A percentile compares a stretch with the other conserved stretches of the same genome.
Evolutionary conservation across 2,888 invertebrate species (phyloP).

Genomic region (Psylliodes chrysocephalus): DNA sequence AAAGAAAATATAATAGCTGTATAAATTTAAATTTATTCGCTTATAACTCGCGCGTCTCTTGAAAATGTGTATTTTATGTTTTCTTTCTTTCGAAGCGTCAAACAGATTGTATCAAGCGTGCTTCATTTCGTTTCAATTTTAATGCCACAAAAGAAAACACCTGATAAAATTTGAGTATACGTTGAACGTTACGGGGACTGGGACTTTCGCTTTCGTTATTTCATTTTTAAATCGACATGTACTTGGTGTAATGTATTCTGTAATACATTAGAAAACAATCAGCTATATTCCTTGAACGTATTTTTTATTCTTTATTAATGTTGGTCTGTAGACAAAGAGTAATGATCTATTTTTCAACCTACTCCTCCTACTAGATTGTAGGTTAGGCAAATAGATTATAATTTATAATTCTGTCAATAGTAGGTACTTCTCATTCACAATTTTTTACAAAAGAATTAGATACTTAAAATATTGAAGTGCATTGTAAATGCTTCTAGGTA

Average conservation of each 20-base stretch:
- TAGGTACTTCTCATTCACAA: not conserved
- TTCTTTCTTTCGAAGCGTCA: not conserved
- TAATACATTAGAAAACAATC: slow-evolving; percentile 19
- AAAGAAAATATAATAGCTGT: slow-evolving; percentile 20
- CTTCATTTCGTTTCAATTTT: slow-evolving; percentile 13
- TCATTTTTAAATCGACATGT: not conserved
- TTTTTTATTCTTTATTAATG: slow-evolving; percentile 1
- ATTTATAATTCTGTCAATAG: slow-evolving; percentile 16
- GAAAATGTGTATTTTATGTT: slow-evolving; percentile 21
- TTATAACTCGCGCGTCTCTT: slow-evolving; percentile 9
- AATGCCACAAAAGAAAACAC: slow-evolving; percentile 6
- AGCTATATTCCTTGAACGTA: slow-evolving; percentile 16
- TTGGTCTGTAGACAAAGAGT: slow-evolving; percentile 8
- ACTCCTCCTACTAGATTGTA: slow-evolving; percentile 17
- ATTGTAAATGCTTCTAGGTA: no score
- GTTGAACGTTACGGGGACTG: not conserved
- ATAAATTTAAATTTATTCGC: slow-evolving; percentile 25
- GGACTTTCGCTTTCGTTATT: slow-evolving; percentile 11
- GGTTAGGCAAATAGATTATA: slow-evolving; percentile 9
- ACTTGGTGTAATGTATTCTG: slow-evolving; percentile 2
- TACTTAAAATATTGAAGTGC: no score
- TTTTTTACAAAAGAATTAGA: no score
- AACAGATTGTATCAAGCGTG: slow-evolving; percentile 11
- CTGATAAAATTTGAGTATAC: not conserved
- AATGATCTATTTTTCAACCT: slow-evolving; percentile 14